phyloP scores from a whole-genome alignment of 2,797 vertebrate genomes.

The Pangasius mekongensis region DNA sequence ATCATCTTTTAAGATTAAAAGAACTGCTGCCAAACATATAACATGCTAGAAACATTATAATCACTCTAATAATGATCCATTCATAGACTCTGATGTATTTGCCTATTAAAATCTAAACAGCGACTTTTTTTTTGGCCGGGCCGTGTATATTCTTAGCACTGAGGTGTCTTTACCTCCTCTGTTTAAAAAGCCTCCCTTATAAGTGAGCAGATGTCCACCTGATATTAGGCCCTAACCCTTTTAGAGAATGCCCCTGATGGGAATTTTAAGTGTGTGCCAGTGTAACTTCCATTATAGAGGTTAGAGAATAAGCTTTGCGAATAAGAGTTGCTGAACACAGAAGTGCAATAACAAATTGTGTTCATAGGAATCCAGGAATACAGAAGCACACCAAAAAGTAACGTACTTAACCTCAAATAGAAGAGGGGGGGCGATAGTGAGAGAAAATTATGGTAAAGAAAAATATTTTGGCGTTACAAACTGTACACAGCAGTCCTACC shows the following conservation, averaged over 20 bases:
- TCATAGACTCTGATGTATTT: too few relatives aligned
- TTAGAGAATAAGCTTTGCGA: neutral
- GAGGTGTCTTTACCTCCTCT: neutral
- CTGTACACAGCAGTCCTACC: constrained; percentile 70
- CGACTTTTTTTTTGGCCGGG: too few relatives aligned
- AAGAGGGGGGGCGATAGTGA: neutral
- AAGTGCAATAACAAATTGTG: neutral
- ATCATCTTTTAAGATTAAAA: too few relatives aligned
- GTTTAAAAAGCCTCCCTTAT: neutral
- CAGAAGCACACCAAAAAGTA: neutral
- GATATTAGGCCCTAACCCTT: neutral
- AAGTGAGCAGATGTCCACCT: neutral
- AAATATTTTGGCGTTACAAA: neutral
- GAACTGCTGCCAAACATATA: too few relatives aligned
- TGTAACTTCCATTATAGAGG: neutral
- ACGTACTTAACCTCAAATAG: neutral
- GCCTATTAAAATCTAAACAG: too few relatives aligned
- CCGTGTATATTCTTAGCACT: neutral
- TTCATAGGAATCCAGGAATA: neutral
- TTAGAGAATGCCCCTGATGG: neutral
- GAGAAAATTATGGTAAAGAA: neutral
- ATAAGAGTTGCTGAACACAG: neutral
- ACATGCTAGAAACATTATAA: too few relatives aligned
- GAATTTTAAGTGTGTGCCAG: neutral
- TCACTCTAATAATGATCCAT: too few relatives aligned